Conservation (phyloP, 2,113 vertebrate genomes). For the Pongo pygmaeus region DNA sequence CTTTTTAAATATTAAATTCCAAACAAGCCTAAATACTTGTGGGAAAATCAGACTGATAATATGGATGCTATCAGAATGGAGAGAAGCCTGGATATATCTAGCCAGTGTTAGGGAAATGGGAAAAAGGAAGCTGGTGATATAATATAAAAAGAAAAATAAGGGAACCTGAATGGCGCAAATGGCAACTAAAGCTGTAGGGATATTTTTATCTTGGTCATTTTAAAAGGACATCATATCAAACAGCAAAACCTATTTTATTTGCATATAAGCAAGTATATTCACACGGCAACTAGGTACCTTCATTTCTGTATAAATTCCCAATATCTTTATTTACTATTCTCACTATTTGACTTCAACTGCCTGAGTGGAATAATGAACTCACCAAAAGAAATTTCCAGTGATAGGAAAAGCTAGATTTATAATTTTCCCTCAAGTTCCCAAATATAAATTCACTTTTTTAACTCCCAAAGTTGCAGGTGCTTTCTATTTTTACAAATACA, state of each 20-base stretch:
- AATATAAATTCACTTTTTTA: conserved; percentile 35
- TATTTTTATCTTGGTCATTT: not conserved
- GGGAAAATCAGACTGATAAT: not conserved
- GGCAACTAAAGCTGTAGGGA: not conserved
- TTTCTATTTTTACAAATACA: conserved; percentile 54
- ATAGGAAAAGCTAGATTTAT: conserved; percentile 39
- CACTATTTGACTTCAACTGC: not conserved
- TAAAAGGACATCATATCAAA: not conserved
- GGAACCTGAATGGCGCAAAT: not conserved
- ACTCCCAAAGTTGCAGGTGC: conserved; percentile 12
- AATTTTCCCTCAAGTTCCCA: conserved; percentile 32
- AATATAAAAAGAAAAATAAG: not conserved
- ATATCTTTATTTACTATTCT: not conserved
- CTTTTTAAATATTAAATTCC: conserved; percentile 18
- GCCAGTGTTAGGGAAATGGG: not conserved
- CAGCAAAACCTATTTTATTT: not conserved
- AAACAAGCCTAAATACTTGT: not conserved
- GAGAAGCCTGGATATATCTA: not conserved
- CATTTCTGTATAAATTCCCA: not conserved
- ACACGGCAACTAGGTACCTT: not conserved
- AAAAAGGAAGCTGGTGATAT: not conserved
- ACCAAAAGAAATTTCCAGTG: conserved; percentile 38
- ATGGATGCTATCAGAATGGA: not conserved
- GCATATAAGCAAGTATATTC: not conserved
- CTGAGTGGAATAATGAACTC: not conserved